These are phyloP conservation scores for Ceratosolen solmsi DNA, from an alignment of 1,140 invertebrate genomes.

Conservation along the genomic window DNA sequence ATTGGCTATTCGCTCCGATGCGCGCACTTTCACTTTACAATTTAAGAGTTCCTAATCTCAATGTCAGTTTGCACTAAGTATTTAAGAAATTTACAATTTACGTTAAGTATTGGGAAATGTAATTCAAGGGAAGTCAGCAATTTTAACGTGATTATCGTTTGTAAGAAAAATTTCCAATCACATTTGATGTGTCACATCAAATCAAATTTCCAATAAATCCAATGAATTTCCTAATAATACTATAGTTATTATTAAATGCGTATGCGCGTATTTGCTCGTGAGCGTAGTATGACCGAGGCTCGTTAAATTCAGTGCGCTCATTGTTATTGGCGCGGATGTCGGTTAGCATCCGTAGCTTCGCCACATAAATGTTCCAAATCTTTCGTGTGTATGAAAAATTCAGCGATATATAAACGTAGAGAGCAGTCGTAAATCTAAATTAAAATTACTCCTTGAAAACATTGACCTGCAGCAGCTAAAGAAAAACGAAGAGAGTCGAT, in stretches of 20 bases:
- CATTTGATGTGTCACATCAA: no score
- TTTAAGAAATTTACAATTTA: background rate
- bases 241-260: no score
- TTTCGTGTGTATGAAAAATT: background rate
- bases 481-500: background rate
- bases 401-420: background rate
- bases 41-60: background rate
- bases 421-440: background rate
- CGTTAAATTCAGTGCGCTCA: no score
- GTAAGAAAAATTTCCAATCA: background rate
- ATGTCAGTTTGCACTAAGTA: background rate
- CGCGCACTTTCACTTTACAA: background rate
- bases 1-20: background rate
- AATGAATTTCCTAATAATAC: background rate
- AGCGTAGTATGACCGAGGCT: no score
- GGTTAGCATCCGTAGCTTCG: no score
- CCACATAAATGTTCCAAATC: no score
- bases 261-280: no score
- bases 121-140: background rate
- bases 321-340: no score
- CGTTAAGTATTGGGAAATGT: no score
- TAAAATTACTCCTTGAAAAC: background rate
- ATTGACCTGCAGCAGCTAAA: background rate
- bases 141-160: background rate
- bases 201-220: no score